Percentiles rank a stretch among this genome's conserved stretches.
Evolutionary conservation across 2,113 vertebrate species (phyloP).

Genomic region (Brachyhypopomus occidentalis): DNA sequence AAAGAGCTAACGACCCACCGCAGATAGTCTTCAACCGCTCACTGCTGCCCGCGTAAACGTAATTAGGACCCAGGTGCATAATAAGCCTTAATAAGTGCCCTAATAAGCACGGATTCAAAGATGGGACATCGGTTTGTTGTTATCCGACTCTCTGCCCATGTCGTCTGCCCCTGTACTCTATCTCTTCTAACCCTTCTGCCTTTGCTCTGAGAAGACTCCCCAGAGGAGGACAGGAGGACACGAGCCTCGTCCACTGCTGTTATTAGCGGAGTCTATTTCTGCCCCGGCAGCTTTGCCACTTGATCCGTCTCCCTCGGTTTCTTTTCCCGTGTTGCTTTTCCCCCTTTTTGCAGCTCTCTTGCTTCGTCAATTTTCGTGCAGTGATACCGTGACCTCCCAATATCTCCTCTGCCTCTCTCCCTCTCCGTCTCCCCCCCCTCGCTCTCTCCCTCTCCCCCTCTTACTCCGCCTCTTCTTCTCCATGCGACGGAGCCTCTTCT

Average conservation of each 20-base stretch:
- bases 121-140: not conserved
- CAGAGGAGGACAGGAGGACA: not conserved
- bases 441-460: slow-evolving; percentile 43
- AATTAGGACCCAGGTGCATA: not conserved
- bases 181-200: not conserved
- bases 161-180: not conserved
- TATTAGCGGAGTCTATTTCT: no score
- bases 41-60: not conserved
- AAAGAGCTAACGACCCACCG: slow-evolving; percentile 4
- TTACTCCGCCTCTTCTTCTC: slow-evolving; percentile 97
- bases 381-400: not conserved
- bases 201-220: not conserved
- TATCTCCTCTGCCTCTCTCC: not conserved
- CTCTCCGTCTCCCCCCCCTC: not conserved
- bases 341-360: not conserved
- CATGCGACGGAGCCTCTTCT: slow-evolving; percentile 89
- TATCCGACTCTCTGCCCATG: not conserved
- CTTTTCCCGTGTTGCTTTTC: not conserved
- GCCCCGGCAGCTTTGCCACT: no score
- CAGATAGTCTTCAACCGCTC: no score
- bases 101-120: not conserved
- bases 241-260: not conserved
- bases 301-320: not conserved
- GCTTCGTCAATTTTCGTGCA: not conserved
- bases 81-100: not conserved